Percentiles rank a stretch among this genome's conserved stretches.
Conservation (phyloP, 2,113 vertebrate genomes). For the Willisornis vidua region DNA sequence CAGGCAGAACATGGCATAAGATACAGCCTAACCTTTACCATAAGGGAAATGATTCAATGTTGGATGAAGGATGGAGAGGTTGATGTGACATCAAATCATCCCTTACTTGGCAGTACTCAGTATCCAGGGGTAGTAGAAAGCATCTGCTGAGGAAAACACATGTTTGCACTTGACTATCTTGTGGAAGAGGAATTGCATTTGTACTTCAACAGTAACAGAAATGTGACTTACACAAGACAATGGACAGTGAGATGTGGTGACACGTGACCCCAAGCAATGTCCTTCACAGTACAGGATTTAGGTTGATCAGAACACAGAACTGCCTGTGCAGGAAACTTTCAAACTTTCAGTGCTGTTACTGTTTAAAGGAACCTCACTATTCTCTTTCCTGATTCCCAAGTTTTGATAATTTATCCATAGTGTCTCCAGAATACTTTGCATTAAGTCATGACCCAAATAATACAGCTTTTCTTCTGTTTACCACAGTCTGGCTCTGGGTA, state of each 20-base stretch:
- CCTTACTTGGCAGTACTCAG: neutral
- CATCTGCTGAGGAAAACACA: neutral
- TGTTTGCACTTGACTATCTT: neutral
- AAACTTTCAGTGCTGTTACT: neutral
- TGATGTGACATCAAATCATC: neutral
- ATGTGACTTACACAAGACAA: neutral
- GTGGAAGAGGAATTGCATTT: neutral
- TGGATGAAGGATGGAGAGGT: neutral
- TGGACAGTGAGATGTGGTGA: rapidly evolving
- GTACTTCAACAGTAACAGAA: neutral
- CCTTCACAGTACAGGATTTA: neutral
- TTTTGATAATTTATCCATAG: neutral
- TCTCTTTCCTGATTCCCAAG: neutral
- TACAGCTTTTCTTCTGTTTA: neutral
- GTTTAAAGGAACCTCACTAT: neutral
- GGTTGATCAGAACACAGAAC: neutral
- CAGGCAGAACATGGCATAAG: neutral
- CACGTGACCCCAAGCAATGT: neutral
- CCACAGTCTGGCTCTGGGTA: neutral
- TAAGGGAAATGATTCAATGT: neutral
- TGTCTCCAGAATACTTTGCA: neutral
- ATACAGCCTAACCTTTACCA: neutral
- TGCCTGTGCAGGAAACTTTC: neutral
- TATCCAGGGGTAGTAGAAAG: neutral
- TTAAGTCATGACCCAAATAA: neutral